A percentile compares a stretch with the other conserved stretches of the same genome.
phyloP scores from a whole-genome alignment of 2,888 invertebrate species.

The Stenoptilia bipunctidactyla region DNA sequence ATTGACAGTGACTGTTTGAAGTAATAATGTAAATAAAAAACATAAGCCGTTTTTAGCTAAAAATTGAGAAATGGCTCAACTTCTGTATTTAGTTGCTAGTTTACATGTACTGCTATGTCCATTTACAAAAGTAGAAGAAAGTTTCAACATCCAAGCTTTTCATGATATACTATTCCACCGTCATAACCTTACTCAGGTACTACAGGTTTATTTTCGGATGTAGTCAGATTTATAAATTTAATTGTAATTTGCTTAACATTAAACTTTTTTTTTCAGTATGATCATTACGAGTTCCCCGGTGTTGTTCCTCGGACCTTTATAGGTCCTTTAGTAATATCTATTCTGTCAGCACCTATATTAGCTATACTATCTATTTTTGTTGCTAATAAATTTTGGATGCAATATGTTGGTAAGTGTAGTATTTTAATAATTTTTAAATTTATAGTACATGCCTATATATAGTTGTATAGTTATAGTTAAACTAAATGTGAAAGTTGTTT shows the following conservation, averaged over 20 bases:
- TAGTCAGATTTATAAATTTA: slow-evolving; percentile 19
- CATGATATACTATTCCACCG: slow-evolving; percentile 96
- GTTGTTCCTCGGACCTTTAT: slow-evolving; percentile 97
- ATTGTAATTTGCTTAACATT: not conserved
- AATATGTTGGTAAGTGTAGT: slow-evolving; percentile 91
- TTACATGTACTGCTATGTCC: slow-evolving; percentile 90
- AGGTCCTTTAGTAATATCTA: slow-evolving; percentile 87
- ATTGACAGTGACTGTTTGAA: no score
- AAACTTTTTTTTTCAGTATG: slow-evolving; percentile 77
- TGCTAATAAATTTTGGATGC: slow-evolving; percentile 87
- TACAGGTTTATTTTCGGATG: no score
- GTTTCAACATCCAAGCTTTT: slow-evolving; percentile 98
- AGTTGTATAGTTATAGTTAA: no score
- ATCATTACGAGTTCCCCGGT: slow-evolving; percentile 97
- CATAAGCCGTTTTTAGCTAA: slow-evolving; percentile 36
- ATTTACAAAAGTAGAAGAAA: slow-evolving; percentile 99
- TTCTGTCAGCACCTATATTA: slow-evolving; percentile 82
- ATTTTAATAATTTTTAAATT: no score
- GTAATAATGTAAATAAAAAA: slow-evolving; percentile 10
- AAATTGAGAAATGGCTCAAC: slow-evolving; percentile 74
- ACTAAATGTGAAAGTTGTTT: no score
- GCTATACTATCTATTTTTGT: slow-evolving; percentile 75
- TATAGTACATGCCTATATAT: no score
- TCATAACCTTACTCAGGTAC: slow-evolving; percentile 86
- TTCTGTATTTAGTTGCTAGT: slow-evolving; percentile 80